Evolutionary conservation across 2,888 invertebrate genomes (phyloP).

Genomic region (Furcula furcula): DNA sequence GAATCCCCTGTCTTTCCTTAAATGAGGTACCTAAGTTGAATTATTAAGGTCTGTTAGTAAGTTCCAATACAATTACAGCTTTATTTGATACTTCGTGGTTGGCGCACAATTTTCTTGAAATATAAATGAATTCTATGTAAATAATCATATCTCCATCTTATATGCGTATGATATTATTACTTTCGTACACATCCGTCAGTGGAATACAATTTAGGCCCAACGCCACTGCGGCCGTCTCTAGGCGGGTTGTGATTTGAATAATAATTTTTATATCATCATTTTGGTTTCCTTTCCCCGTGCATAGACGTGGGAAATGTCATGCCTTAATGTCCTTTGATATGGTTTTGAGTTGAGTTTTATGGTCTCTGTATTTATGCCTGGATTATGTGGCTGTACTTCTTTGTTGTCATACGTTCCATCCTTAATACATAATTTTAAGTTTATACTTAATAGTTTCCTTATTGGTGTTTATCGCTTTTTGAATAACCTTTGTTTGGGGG

Average conservation of each 20-base stretch:
- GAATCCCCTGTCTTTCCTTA: no score
- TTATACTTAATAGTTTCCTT: constrained; percentile 11
- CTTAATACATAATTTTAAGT: constrained; percentile 18
- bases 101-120: no score
- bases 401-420: constrained; percentile 22
- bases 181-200: constrained; percentile 67
- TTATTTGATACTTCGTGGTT: no score
- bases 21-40: no score
- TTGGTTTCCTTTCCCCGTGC: constrained; percentile 73
- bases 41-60: no score
- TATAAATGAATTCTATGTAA: no score
- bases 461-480: constrained; percentile 14
- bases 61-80: no score
- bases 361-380: constrained; percentile 34
- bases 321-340: constrained; percentile 65
- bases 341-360: constrained; percentile 41
- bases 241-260: constrained; percentile 76
- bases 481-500: constrained; percentile 1
- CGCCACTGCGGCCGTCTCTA: constrained; percentile 62
- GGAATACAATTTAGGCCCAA: constrained; percentile 74
- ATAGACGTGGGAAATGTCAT: constrained; percentile 75
- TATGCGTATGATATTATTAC: constrained; percentile 54
- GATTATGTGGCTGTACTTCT: constrained; percentile 23
- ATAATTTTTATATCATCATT: constrained; percentile 76
- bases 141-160: constrained; percentile 26